Conservation (phyloP, 2,113 vertebrate genomes). For the Odobenus rosmarus region DNA sequence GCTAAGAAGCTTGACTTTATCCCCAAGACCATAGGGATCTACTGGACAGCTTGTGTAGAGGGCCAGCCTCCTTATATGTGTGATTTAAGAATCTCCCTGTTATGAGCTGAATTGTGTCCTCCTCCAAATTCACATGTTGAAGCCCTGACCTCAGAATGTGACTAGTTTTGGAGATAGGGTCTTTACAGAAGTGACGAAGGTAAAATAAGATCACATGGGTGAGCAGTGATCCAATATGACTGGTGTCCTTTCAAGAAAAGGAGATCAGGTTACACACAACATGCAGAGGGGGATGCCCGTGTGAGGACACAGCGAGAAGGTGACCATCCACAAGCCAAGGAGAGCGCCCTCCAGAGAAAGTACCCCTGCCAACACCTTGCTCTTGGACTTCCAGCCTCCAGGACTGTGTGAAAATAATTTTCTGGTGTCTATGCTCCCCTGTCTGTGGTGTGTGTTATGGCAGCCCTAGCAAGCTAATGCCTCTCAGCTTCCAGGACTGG, state of each 20-base stretch:
- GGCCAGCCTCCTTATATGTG: background rate
- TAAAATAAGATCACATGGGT: background rate
- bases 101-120: background rate
- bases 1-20: background rate
- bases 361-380: accelerated
- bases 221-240: too few species aligned
- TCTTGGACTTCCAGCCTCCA: background rate
- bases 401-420: background rate
- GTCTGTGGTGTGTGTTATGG: accelerated
- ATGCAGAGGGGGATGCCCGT: accelerated
- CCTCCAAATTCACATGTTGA: background rate
- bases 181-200: background rate
- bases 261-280: accelerated
- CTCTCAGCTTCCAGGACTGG: too few species aligned
- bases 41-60: accelerated
- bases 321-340: accelerated
- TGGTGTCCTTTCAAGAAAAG: background rate
- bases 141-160: background rate
- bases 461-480: accelerated
- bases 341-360: background rate
- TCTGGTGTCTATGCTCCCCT: too few species aligned
- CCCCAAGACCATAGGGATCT: background rate
- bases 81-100: background rate
- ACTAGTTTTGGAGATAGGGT: background rate
- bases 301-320: background rate